Conservation (phyloP, 2,113 vertebrate species). For the Phyllostomus discolor region DNA sequence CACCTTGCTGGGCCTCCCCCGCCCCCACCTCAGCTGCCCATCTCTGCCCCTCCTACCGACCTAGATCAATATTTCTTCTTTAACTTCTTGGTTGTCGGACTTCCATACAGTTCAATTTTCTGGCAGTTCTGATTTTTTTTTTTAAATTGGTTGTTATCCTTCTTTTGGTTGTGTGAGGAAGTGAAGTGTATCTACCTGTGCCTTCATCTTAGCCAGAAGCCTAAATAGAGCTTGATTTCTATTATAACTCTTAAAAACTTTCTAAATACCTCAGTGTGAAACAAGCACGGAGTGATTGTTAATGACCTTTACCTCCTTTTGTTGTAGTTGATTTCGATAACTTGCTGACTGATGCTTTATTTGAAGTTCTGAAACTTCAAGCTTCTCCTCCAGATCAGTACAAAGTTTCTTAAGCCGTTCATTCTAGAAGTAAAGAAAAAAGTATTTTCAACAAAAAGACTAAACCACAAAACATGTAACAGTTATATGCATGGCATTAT, state of each 20-base stretch:
- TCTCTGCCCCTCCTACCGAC: too few relatives aligned
- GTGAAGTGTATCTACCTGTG: too few relatives aligned
- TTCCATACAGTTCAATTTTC: too few relatives aligned
- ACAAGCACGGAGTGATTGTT: background rate
- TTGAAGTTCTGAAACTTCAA: constrained; percentile 94
- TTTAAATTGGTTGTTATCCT: too few relatives aligned
- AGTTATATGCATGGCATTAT: background rate
- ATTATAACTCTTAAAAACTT: background rate
- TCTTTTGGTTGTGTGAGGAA: too few relatives aligned
- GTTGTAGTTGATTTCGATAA: constrained; percentile 90
- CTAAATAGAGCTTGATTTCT: background rate
- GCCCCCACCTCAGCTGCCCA: too few relatives aligned
- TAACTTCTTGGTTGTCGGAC: too few relatives aligned
- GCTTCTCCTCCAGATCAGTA: constrained; percentile 93
- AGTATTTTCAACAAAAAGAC: constrained; percentile 29
- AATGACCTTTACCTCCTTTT: constrained; percentile 90
- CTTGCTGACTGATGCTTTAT: constrained; percentile 91
- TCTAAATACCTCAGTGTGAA: background rate
- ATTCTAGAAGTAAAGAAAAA: constrained; percentile 81
- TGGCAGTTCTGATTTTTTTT: too few relatives aligned
- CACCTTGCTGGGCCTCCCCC: too few relatives aligned
- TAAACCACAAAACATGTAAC: constrained; percentile 20
- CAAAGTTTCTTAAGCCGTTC: constrained; percentile 90
- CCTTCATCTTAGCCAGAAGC: too few relatives aligned
- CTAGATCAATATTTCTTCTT: too few relatives aligned